Evolutionary conservation across 92 coral and sea anemone species (phyloP).

Genomic region (Phenganax marumi): DNA sequence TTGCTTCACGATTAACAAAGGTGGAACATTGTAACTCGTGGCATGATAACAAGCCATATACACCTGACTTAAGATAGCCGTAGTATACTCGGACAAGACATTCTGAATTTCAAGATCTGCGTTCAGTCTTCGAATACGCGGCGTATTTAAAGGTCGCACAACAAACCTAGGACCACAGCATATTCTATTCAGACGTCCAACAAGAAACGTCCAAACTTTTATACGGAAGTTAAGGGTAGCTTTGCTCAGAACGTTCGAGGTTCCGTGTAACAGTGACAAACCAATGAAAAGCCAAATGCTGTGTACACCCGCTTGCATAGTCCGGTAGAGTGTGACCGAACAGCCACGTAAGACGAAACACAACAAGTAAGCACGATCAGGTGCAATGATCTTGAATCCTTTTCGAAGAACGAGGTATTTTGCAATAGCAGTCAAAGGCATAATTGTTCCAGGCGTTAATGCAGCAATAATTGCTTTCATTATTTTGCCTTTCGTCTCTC

Average conservation of each 20-base stretch:
- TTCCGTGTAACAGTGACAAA: slow-evolving; percentile 66
- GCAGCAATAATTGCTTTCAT: slow-evolving; percentile 63
- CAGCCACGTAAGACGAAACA: slow-evolving; percentile 48
- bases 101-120: slow-evolving; percentile 77
- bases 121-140: slow-evolving; percentile 70
- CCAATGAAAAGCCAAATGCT: slow-evolving; percentile 53
- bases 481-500: slow-evolving; percentile 19
- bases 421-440: background rate
- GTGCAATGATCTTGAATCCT: slow-evolving; percentile 49
- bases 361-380: slow-evolving; percentile 53
- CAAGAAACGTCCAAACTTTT: slow-evolving; percentile 43
- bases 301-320: slow-evolving; percentile 67
- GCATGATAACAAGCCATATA: background rate
- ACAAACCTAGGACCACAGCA: slow-evolving; percentile 28
- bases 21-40: background rate
- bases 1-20: slow-evolving; percentile 25
- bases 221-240: slow-evolving; percentile 68
- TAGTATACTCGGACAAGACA: slow-evolving; percentile 61
- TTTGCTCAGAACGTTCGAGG: slow-evolving; percentile 63
- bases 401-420: slow-evolving; percentile 45
- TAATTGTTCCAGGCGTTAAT: slow-evolving; percentile 49
- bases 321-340: slow-evolving; percentile 60
- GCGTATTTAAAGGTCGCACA: slow-evolving; percentile 42
- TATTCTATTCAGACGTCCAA: slow-evolving; percentile 34
- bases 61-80: background rate